Evolutionary conservation across 2,797 vertebrate species (phyloP).

Genomic region (Falco concolor): DNA sequence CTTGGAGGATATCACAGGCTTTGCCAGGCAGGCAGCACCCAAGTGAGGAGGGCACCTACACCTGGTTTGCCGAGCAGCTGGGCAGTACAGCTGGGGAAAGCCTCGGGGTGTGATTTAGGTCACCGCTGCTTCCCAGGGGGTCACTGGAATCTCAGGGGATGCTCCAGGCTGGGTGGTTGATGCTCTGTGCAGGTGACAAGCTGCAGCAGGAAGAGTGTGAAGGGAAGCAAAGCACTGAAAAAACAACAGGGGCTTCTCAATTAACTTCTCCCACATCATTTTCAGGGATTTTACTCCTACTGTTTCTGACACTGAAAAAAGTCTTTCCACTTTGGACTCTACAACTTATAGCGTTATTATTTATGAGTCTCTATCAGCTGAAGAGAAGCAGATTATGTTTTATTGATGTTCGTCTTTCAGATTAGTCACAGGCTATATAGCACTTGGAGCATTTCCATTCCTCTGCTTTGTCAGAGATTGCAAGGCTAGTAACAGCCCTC

Average conservation of each 20-base stretch:
- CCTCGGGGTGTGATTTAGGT: not conserved
- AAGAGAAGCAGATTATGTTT: conserved; percentile 20
- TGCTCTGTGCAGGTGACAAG: not conserved
- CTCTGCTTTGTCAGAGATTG: not conserved
- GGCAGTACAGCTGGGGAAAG: not conserved
- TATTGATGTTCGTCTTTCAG: not conserved
- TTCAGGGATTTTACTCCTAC: not conserved
- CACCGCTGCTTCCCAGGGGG: not conserved
- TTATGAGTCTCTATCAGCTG: not conserved
- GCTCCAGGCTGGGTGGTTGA: not conserved
- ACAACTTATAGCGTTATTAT: not conserved
- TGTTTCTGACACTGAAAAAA: not conserved
- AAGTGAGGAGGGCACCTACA: accelerated
- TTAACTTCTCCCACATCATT: not conserved
- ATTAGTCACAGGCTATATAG: not conserved
- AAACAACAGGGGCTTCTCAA: not conserved
- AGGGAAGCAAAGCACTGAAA: not conserved
- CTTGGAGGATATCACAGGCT: not conserved
- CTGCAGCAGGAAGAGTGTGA: not conserved
- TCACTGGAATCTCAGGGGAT: not conserved
- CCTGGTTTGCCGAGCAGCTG: not conserved
- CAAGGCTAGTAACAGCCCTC: not conserved
- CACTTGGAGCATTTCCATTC: not conserved
- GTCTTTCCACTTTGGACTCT: not conserved
- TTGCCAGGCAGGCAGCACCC: not conserved